phyloP scores from a whole-genome alignment of 92 coral and sea anemone species.

The Meandrina meandrites region DNA sequence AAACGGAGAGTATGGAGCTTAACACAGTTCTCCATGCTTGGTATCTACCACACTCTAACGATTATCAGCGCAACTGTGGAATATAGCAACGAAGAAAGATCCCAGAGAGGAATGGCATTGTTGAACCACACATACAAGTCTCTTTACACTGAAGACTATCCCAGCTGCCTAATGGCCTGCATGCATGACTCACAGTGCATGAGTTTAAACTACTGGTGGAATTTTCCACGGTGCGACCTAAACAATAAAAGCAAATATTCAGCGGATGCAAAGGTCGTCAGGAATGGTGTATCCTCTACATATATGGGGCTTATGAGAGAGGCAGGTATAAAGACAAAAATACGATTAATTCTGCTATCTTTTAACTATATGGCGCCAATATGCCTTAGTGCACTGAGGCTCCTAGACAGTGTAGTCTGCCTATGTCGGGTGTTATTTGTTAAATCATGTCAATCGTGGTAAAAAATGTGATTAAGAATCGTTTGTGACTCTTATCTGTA shows the following conservation, averaged over 20 bases:
- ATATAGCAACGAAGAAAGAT: neutral
- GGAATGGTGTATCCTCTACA: neutral
- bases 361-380: neutral
- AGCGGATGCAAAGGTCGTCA: neutral
- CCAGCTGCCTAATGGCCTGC: slow-evolving; percentile 5
- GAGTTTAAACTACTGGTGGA: slow-evolving; percentile 20
- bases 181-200: slow-evolving; percentile 9
- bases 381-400: no score
- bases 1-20: neutral
- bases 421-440: no score
- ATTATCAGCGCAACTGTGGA: neutral
- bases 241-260: slow-evolving; percentile 6
- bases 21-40: neutral
- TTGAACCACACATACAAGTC: neutral
- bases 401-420: no score
- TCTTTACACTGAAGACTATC: neutral
- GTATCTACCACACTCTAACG: neutral
- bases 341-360: neutral
- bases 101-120: slow-evolving; percentile 16
- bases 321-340: neutral
- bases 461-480: no score
- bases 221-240: neutral
- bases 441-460: no score
- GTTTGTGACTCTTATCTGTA: no score
- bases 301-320: slow-evolving; percentile 28